Conservation (phyloP, 2,113 vertebrate species). For the Larimichthys crocea region DNA sequence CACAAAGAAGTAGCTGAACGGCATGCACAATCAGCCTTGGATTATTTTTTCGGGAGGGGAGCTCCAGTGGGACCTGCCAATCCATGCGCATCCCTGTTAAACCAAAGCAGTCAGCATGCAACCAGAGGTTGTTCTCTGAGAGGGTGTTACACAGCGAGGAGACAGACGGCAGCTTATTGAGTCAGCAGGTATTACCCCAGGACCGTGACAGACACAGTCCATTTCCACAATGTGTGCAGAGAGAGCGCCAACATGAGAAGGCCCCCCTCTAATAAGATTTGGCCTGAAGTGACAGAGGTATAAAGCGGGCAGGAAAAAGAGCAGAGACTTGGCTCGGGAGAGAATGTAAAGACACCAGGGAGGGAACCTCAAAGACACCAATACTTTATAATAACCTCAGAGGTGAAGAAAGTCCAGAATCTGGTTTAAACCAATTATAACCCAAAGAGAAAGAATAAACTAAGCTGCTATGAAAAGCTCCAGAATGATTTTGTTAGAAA, state of each 20-base stretch:
- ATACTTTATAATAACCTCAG: slow-evolving; percentile 5
- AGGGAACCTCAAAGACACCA: slow-evolving; percentile 9
- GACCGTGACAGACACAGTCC: slow-evolving; percentile 49
- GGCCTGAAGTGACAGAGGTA: slow-evolving; percentile 33
- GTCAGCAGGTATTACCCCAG: slow-evolving; percentile 56
- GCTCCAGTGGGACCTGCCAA: slow-evolving; percentile 46
- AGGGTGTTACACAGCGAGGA: slow-evolving; percentile 44
- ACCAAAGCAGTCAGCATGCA: slow-evolving; percentile 71
- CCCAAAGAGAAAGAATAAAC: slow-evolving; percentile 36
- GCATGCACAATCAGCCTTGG: slow-evolving; percentile 70
- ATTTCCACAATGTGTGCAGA: slow-evolving; percentile 50
- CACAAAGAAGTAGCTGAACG: slow-evolving; percentile 40
- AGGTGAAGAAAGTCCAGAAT: slow-evolving; percentile 27
- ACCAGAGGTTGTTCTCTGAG: slow-evolving; percentile 50
- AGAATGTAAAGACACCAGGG: slow-evolving; percentile 33
- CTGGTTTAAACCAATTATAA: slow-evolving; percentile 22
- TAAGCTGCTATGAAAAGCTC: not conserved
- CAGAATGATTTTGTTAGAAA: too few relatives aligned
- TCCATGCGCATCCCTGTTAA: slow-evolving; percentile 69
- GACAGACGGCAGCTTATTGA: slow-evolving; percentile 60
- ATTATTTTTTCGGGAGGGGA: slow-evolving; percentile 20
- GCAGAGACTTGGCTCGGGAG: slow-evolving; percentile 23
- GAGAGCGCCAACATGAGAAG: slow-evolving; percentile 39
- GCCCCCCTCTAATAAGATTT: slow-evolving; percentile 41
- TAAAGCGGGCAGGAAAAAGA: slow-evolving; percentile 34